Evolutionary conservation across 2,888 invertebrate genomes (phyloP).

Genomic region (Hydraecia micacea): DNA sequence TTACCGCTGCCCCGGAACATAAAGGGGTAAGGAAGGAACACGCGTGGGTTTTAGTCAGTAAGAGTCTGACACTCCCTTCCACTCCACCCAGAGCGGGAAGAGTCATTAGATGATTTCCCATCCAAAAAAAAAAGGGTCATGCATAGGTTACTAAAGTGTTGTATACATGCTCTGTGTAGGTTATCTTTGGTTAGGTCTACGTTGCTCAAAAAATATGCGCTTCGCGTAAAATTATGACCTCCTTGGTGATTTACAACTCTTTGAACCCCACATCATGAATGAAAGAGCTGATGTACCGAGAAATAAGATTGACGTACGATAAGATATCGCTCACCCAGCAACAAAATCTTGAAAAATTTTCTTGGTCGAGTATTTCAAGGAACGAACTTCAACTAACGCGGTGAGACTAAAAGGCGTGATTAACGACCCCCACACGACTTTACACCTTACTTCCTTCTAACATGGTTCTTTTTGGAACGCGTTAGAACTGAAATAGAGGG

Average conservation of each 20-base stretch:
- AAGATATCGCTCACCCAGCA: slow-evolving; percentile 39
- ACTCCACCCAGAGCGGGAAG: no score
- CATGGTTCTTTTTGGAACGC: slow-evolving; percentile 64
- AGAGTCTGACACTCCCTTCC: no score
- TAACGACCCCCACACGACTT: slow-evolving; percentile 55
- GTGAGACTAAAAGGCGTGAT: slow-evolving; percentile 69
- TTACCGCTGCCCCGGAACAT: no score
- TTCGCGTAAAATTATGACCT: not conserved
- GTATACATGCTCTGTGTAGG: no score
- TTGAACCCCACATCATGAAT: slow-evolving; percentile 15
- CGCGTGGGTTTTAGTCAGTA: no score
- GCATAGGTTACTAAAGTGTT: no score
- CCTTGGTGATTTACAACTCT: not conserved
- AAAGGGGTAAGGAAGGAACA: no score
- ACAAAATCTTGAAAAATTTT: slow-evolving; percentile 58
- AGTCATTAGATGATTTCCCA: no score
- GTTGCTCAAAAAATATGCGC: not conserved
- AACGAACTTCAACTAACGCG: slow-evolving; percentile 63
- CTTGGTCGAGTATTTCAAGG: slow-evolving; percentile 70
- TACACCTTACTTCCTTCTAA: slow-evolving; percentile 49
- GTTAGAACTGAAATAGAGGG: slow-evolving; percentile 60
- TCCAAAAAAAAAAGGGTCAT: no score
- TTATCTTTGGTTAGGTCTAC: not conserved
- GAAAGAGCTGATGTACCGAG: slow-evolving; percentile 20
- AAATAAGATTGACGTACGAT: slow-evolving; percentile 47